Evolutionary conservation across 2,888 invertebrate genomes (phyloP).

Genomic region (Stenodema calcarata): DNA sequence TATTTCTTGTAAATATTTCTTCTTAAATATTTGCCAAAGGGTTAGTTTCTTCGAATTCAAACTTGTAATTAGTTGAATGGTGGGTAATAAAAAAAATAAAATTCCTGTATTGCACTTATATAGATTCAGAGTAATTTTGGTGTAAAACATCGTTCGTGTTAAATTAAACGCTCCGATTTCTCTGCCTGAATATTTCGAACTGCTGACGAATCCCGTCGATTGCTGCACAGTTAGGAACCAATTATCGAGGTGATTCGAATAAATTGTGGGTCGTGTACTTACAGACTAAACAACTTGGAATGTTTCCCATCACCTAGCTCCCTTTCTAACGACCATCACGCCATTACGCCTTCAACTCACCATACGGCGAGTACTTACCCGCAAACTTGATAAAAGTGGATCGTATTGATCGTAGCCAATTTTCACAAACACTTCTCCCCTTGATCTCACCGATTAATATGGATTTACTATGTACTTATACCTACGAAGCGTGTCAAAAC

Average conservation of each 20-base stretch:
- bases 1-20: too few relatives aligned
- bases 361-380: background rate
- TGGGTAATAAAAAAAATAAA: too few relatives aligned
- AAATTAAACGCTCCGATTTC: too few relatives aligned
- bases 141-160: too few relatives aligned
- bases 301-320: background rate
- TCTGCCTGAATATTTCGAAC: too few relatives aligned
- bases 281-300: background rate
- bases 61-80: too few relatives aligned
- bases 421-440: slow-evolving; percentile 20
- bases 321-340: background rate
- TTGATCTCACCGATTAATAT: background rate
- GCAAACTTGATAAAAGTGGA: background rate
- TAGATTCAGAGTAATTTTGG: too few relatives aligned
- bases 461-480: background rate
- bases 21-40: too few relatives aligned
- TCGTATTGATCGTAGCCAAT: background rate
- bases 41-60: too few relatives aligned
- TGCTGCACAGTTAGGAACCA: too few relatives aligned
- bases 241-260: background rate
- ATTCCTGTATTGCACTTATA: too few relatives aligned
- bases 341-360: background rate
- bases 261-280: background rate
- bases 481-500: background rate
- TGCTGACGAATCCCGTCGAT: too few relatives aligned